Percentiles rank a stretch among this genome's conserved stretches.
phyloP scores from a whole-genome alignment of 2,113 vertebrate genomes.

The sheep (Ovis aries) region ARS-UI_Ramb_v3.0 NC_056057.1:29562501-29563000 shows the following conservation, averaged over 20 bases:
- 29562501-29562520: not conserved
- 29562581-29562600: not conserved
- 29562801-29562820: not conserved
- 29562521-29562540: not conserved
- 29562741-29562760: not conserved
- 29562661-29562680: not conserved
- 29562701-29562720: not conserved
- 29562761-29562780: not conserved
- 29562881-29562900: not conserved
- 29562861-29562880: not conserved
- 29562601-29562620: not conserved
- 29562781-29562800: not conserved
- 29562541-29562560: not conserved
- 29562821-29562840: not conserved
- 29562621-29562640: not conserved
- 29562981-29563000: not conserved
- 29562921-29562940: not conserved
- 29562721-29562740: not conserved
- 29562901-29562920: not conserved
- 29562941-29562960: not conserved
- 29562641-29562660: not conserved
- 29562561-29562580: not conserved
- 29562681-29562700: not conserved
- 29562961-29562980: not conserved
- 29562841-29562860: not conserved